A percentile compares a stretch with the other conserved stretches of the same genome.
phyloP scores from a whole-genome alignment of 2,113 vertebrate genomes.

The Opisthocomus hoazin region DNA sequence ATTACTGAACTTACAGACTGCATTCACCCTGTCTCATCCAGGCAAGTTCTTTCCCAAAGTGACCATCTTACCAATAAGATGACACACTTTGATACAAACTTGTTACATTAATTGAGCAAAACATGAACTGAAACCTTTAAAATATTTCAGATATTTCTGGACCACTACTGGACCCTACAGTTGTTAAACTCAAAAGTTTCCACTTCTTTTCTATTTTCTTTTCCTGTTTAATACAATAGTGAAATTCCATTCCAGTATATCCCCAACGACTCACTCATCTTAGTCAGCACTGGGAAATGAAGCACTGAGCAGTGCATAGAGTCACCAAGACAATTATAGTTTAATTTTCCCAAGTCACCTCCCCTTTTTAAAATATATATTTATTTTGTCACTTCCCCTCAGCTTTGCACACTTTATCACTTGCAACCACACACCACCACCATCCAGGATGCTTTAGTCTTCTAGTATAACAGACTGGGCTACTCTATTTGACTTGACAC shows the following conservation, averaged over 20 bases:
- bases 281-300: constrained; percentile 47
- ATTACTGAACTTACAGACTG: not conserved
- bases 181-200: not conserved
- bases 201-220: not conserved
- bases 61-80: not conserved
- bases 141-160: not conserved
- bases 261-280: not conserved
- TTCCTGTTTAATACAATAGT: not conserved
- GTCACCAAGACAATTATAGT: constrained; percentile 30
- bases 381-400: constrained; percentile 17
- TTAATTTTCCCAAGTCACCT: constrained; percentile 33
- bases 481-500: not conserved
- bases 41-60: not conserved
- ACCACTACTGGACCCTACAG: not conserved
- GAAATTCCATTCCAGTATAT: constrained; percentile 14
- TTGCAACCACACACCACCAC: not conserved
- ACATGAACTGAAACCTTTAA: not conserved
- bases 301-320: not conserved
- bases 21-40: not conserved
- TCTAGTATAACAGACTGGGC: not conserved
- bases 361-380: not conserved
- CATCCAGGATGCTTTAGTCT: not conserved
- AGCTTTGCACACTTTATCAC: not conserved
- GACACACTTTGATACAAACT: not conserved
- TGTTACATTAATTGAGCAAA: not conserved